phyloP scores from a whole-genome alignment of 2,113 vertebrate genomes.

The Egretta garzetta region DNA sequence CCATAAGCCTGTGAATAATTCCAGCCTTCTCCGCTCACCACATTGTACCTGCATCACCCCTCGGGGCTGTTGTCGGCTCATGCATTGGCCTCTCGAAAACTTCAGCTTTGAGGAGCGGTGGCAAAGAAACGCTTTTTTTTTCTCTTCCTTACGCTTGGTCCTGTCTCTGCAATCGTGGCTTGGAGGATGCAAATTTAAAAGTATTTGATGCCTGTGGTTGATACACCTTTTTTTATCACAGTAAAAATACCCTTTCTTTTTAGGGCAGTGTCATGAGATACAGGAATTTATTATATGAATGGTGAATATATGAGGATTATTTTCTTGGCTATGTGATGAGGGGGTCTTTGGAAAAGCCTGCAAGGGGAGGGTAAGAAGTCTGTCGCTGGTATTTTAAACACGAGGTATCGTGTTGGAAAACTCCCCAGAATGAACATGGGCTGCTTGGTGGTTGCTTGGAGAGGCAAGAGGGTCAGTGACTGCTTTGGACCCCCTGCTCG shows the following conservation, averaged over 20 bases:
- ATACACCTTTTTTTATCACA: neutral
- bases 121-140: neutral
- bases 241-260: neutral
- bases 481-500: rapidly evolving
- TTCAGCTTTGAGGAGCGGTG: rapidly evolving
- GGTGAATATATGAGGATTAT: neutral
- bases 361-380: neutral
- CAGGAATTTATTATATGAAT: neutral
- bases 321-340: neutral
- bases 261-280: neutral
- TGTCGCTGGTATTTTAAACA: neutral
- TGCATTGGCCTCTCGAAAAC: neutral
- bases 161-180: neutral
- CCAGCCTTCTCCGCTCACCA: neutral
- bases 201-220: neutral
- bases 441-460: neutral
- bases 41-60: neutral
- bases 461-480: neutral
- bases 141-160: neutral
- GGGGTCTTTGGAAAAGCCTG: neutral
- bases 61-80: neutral
- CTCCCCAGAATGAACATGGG: neutral
- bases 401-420: neutral
- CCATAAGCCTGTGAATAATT: neutral
- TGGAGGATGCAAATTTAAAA: neutral